Base-by-base conservation (phyloP, 2,797 vertebrate species). In the Scolopax rusticola region DNA sequence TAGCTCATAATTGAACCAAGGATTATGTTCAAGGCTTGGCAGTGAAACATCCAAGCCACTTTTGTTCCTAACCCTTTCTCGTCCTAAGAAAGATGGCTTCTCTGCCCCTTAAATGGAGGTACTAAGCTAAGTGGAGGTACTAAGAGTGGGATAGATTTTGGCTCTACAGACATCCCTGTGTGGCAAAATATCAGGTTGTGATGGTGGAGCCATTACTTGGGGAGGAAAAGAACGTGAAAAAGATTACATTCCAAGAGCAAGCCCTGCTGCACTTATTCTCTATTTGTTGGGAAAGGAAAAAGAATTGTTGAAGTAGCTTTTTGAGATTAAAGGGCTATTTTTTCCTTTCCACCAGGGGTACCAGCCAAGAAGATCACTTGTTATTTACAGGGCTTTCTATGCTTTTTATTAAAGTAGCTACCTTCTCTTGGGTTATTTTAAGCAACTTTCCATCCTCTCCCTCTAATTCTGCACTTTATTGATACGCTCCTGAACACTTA, bases 1-100 rank as follows among this genome's bases (percentile, higher is more conserved):
- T 57, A 81, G 59, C 41, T 95, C 91, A 87, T 92, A 95, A 97
- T 78, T 88, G 90, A 97, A 96, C 57, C 93, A 95, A 96, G 96
- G 93, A 94, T 93, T 95, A 90, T 73, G 85, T 91, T 97, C 84
- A 92, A 95, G 94, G 90, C 82, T 84, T 41, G 15, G 75, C 56
- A 77, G 63, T 63, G 28, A 94, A 95, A 96, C 67, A 57, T 65
- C 83, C 85, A 95, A 73, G 76, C 77, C 43, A 50, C 70, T 89
- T 97, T 77, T 89, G 71, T 94, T 93, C 50, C 47, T 57, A 78
- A 82, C 25, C 25, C 59, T 85, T 81, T 84, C 51, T 69, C 38
- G 63, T 77, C 64, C 38, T 67, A 77, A 78, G 57, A 92, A 76
- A 89, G 53, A 70, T 41, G 40, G 43, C 28, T 82, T 88, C 69